Conservation (phyloP, 2,113 vertebrate genomes). For the Spea bombifrons region DNA sequence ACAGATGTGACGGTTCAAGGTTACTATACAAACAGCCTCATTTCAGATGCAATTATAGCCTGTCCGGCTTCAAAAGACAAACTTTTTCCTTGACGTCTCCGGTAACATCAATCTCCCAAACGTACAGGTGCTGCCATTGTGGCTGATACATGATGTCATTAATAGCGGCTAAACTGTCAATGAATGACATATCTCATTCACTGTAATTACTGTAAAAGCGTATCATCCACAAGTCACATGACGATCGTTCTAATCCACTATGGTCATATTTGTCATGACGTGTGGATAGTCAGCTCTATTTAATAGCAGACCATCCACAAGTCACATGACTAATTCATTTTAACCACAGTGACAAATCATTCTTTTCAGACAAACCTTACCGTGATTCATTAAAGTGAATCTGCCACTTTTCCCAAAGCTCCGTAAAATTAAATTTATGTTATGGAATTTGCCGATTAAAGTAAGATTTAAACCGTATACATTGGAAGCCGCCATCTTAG, state of each 20-base stretch:
- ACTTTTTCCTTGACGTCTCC: conserved; percentile 41
- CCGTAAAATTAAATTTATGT: no score
- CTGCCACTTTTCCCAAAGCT: no score
- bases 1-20: conserved; percentile 26
- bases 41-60: conserved; percentile 21
- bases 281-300: no score
- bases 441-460: no score
- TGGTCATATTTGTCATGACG: no score
- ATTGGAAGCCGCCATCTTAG: no score
- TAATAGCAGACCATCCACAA: no score
- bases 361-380: no score
- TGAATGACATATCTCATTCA: conserved; percentile 37
- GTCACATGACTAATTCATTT: no score
- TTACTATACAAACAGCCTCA: conserved; percentile 14
- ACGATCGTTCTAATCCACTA: not conserved
- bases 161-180: conserved; percentile 34
- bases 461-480: no score
- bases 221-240: conserved; percentile 20
- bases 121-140: conserved; percentile 29
- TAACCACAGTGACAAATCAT: no score
- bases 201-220: conserved; percentile 26
- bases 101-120: conserved; percentile 21
- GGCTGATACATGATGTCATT: conserved; percentile 37
- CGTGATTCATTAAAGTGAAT: no score
- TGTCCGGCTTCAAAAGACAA: conserved; percentile 21